Conservation (phyloP, 1,140 invertebrate genomes). For the Zeugodacus cucurbitae region DNA sequence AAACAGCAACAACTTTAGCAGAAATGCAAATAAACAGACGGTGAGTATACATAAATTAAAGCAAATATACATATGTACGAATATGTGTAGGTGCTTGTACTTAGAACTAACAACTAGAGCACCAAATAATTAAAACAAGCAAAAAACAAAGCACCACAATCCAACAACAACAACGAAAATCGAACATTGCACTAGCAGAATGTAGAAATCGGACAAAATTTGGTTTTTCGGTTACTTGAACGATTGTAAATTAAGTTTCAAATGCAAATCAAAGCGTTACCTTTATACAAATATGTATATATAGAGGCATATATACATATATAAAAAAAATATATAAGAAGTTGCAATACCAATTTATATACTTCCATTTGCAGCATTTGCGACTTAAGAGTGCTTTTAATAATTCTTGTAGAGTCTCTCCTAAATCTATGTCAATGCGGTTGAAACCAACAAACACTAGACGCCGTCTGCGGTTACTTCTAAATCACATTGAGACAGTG, state of each 20-base stretch:
- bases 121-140: background rate
- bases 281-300: background rate
- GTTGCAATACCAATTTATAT: too few species aligned
- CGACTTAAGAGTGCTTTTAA: background rate
- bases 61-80: background rate
- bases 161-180: background rate
- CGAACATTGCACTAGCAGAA: background rate
- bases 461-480: background rate
- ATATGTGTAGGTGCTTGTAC: background rate
- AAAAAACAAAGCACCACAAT: background rate
- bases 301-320: background rate
- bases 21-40: background rate
- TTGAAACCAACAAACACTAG: background rate
- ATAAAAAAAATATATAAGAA: background rate
- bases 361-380: background rate
- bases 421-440: background rate
- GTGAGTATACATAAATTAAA: background rate
- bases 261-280: background rate
- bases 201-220: background rate
- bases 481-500: background rate
- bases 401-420: background rate
- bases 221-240: background rate
- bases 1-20: background rate
- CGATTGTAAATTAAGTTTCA: background rate
- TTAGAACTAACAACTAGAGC: background rate